Evolutionary conservation across 2,797 vertebrate species (phyloP), one percentile per base, ranked within the genome.

Genomic region (Lindbergichthys nudifrons): DNA sequence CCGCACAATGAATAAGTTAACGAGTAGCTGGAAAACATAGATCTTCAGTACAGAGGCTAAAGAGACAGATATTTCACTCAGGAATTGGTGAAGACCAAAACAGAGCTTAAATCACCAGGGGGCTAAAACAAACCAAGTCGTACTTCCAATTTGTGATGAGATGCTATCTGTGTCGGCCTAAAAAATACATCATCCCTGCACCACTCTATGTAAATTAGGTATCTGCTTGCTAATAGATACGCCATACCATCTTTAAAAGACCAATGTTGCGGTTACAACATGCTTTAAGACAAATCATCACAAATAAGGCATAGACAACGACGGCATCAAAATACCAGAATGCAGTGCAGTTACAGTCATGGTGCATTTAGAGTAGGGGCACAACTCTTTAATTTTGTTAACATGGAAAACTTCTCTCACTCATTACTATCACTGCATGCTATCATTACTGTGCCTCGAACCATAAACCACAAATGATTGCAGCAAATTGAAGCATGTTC

Each of bases 381-480:
- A 43, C 7, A 3, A 56, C 76, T 77, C 46, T 70, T 80, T 66
- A 11, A 65, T 81, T 74, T 61, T 54, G 21, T 68, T 57, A 52
- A 76, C 70, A 19, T 57, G 59, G 63, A 70, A 70, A 69, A 52
- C 43, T 43, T 45, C 16, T 21, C 36, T 75, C 43, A 26, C 26
- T 77, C 52, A 71, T 70, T 71, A 70, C 54, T 56, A 54, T 57
- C 60, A 59, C 64, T 64, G 14, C 42, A 43, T 59, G 30, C 58
- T 15, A 58, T 66, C 71, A 42, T 81, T 65, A 62, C 69, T 19
- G 5, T 64, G 67, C 53, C 48, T 67, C 26, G 10, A 36, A 15
- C 52, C 19, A 32, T 39, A 67, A 86, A 87, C 81, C 72, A 65
- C 81, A 73, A 46, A 70, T 73, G 61, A 81, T 52, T 73, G 56